Conservation (phyloP, 2,888 invertebrate species). For the Plagodis dolabraria region DNA sequence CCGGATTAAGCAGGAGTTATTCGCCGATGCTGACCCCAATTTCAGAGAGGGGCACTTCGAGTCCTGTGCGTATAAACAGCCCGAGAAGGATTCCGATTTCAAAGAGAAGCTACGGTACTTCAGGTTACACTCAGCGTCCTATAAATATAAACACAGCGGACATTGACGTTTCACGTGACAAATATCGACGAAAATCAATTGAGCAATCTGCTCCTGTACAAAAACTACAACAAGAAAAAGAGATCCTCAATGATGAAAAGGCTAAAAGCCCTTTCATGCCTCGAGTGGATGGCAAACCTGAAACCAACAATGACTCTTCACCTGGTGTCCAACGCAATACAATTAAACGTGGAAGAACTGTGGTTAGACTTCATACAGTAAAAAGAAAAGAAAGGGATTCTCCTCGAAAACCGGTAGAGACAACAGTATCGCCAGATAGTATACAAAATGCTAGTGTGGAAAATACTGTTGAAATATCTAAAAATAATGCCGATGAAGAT, state of each 20-base stretch:
- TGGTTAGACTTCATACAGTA: constrained; percentile 90
- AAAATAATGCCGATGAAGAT: constrained; percentile 21
- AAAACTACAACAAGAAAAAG: constrained; percentile 46
- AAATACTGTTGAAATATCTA: constrained; percentile 21
- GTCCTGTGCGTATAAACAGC: constrained; percentile 72
- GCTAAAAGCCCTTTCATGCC: constrained; percentile 75
- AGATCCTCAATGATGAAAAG: constrained; percentile 58
- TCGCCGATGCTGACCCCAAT: constrained; percentile 91
- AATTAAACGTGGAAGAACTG: constrained; percentile 89
- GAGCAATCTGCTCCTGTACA: constrained; percentile 42
- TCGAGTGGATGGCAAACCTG: constrained; percentile 73
- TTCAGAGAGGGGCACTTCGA: constrained; percentile 73
- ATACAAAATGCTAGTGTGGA: constrained; percentile 22
- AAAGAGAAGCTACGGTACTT: constrained; percentile 75
- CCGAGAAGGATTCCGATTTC: constrained; percentile 79
- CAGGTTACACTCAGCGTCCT: constrained; percentile 84
- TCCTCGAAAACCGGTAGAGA: constrained; percentile 63
- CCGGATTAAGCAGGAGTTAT: constrained; percentile 81
- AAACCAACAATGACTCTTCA: constrained; percentile 73
- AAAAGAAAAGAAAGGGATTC: constrained; percentile 79
- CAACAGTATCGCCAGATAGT: constrained; percentile 39
- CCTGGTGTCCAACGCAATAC: constrained; percentile 78
- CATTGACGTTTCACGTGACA: constrained; percentile 91
- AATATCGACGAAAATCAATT: constrained; percentile 75
- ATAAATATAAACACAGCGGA: constrained; percentile 93